Percentiles rank a stretch among this genome's conserved stretches.
Evolutionary conservation across 2,888 invertebrate genomes (phyloP).

Genomic region (Temnothorax ravouxi): DNA sequence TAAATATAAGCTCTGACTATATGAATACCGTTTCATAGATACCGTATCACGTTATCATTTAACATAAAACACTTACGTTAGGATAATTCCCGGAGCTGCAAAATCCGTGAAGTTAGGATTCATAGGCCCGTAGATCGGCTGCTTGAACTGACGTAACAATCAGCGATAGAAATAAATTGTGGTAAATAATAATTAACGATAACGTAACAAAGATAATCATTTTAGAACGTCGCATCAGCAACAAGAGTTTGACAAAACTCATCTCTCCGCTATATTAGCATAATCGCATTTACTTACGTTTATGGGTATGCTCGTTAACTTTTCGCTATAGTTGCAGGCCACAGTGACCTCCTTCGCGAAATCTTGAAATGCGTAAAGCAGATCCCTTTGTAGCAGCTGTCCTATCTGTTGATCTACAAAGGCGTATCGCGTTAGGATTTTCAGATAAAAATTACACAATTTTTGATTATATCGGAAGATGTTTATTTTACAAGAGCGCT

Average conservation of each 20-base stretch:
- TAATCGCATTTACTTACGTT: conserved; percentile 87
- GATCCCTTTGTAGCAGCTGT: conserved; percentile 91
- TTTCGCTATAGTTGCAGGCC: conserved; percentile 90
- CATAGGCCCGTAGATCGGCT: conserved; percentile 91
- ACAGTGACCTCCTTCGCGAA: conserved; percentile 90
- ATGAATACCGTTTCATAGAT: no score
- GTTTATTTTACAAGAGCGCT: not conserved
- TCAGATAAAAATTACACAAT: not conserved
- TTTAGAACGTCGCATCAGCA: conserved; percentile 23
- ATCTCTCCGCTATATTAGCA: not conserved
- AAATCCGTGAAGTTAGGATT: conserved; percentile 97
- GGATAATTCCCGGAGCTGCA: conserved; percentile 96
- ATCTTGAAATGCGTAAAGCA: conserved; percentile 91
- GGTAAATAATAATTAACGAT: conserved; percentile 18
- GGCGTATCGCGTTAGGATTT: not conserved
- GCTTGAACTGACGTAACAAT: conserved; percentile 88
- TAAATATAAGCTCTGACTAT: no score
- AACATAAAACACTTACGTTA: conserved; percentile 89
- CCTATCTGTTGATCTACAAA: conserved; percentile 95
- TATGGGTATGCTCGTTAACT: conserved; percentile 89
- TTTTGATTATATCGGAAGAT: not conserved
- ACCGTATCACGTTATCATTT: conserved; percentile 2
- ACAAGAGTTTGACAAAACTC: conserved; percentile 18
- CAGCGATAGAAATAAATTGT: not conserved
- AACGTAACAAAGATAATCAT: not conserved